phyloP scores from a whole-genome alignment of 2,888 invertebrate species.

The Sympetrum striolatum region DNA sequence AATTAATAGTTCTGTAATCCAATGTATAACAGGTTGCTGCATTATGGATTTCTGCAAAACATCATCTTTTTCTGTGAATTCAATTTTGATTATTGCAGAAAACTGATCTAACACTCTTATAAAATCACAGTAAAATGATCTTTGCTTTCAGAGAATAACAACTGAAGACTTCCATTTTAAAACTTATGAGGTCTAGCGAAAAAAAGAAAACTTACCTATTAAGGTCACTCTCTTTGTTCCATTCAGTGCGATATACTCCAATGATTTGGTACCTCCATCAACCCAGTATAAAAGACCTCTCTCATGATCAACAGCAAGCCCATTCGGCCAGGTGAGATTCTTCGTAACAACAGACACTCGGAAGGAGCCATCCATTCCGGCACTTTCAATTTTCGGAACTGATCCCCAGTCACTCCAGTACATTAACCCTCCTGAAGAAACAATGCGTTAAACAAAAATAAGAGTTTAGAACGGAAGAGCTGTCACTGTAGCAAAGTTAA shows the following conservation, averaged over 20 bases:
- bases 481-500: background rate
- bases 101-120: background rate
- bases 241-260: constrained; percentile 81
- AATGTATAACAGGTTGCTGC: too few relatives aligned
- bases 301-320: constrained; percentile 79
- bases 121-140: background rate
- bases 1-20: too few relatives aligned
- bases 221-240: constrained; percentile 73
- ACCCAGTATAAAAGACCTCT: constrained; percentile 83
- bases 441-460: background rate
- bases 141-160: too few relatives aligned
- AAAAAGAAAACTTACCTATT: constrained; percentile 63
- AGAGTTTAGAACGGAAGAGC: background rate
- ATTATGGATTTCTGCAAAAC: too few relatives aligned
- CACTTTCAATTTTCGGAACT: constrained; percentile 80
- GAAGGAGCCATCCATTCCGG: constrained; percentile 85
- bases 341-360: constrained; percentile 66
- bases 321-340: constrained; percentile 85
- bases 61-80: too few relatives aligned
- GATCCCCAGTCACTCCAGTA: constrained; percentile 94
- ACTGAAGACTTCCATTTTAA: too few relatives aligned
- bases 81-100: too few relatives aligned
- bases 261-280: constrained; percentile 79
- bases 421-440: constrained; percentile 72
- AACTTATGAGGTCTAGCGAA: too few relatives aligned